These are phyloP conservation scores for Megaptera novaeangliae DNA, from an alignment of 2,113 vertebrate genomes.

Conservation along the genomic window DNA sequence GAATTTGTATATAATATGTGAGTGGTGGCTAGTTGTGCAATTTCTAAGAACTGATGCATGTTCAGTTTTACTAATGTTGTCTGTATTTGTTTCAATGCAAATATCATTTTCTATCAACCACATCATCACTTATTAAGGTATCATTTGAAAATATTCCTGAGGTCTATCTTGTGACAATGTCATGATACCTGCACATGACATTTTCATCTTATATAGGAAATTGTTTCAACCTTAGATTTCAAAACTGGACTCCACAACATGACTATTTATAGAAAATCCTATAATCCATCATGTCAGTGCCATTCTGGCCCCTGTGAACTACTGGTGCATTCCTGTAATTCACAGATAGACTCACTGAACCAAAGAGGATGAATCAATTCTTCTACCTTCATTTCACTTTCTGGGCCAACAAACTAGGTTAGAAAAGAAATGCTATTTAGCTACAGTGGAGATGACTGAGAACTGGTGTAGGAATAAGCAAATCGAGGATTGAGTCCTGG, in stretches of 20 bases:
- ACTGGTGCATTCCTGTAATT: background rate
- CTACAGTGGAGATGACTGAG: background rate
- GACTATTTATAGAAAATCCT: background rate
- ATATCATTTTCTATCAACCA: background rate
- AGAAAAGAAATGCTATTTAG: background rate
- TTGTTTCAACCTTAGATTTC: background rate
- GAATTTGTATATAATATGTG: background rate
- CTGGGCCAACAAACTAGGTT: background rate
- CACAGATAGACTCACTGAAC: background rate
- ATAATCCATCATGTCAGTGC: background rate
- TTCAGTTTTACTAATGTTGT: background rate
- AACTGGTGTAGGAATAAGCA: background rate
- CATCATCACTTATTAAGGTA: background rate
- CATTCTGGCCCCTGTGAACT: background rate
- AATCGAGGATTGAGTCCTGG: background rate
- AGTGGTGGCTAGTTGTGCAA: background rate
- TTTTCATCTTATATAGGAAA: background rate
- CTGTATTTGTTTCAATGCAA: background rate
- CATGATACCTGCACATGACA: background rate
- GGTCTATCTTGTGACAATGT: background rate
- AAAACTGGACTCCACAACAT: background rate
- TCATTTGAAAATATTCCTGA: background rate
- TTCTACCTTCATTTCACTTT: background rate
- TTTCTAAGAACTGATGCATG: background rate
- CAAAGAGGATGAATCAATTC: background rate